A percentile compares a stretch with the other conserved stretches of the same genome.
These are phyloP conservation scores for Papilio polyxenes DNA, from an alignment of 1,140 invertebrate genomes.

Conservation along the genomic window DNA sequence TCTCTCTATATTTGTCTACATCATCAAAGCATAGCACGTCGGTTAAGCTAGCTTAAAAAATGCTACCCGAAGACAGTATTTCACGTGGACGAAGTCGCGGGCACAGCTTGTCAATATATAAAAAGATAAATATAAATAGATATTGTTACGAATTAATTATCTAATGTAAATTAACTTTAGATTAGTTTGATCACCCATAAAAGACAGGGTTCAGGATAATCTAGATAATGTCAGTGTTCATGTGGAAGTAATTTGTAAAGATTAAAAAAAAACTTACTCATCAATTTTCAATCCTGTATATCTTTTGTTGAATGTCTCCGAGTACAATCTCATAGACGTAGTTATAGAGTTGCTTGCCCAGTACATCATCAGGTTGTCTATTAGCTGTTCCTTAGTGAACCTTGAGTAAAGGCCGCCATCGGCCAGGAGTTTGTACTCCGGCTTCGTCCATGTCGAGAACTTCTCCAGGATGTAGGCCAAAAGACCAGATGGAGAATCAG, in stretches of 20 bases:
- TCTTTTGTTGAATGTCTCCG: constrained; percentile 82
- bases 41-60: too few relatives aligned
- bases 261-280: constrained; percentile 47
- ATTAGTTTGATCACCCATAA: neutral
- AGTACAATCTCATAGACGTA: constrained; percentile 88
- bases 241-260: neutral
- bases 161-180: neutral
- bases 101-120: neutral
- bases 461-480: constrained; percentile 94
- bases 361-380: constrained; percentile 95
- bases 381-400: constrained; percentile 86
- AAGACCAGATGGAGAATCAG: constrained; percentile 87
- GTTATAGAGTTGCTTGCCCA: constrained; percentile 90
- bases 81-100: too few relatives aligned
- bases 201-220: neutral
- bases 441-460: constrained; percentile 89
- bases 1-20: too few relatives aligned
- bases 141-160: neutral
- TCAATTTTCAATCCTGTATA: constrained; percentile 75
- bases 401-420: constrained; percentile 87
- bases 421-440: constrained; percentile 61
- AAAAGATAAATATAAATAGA: neutral
- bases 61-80: too few relatives aligned
- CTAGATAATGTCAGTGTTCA: neutral
- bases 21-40: too few relatives aligned